Conservation (phyloP, 1,140 invertebrate genomes). For the Oreohelix idahoensis region DNA sequence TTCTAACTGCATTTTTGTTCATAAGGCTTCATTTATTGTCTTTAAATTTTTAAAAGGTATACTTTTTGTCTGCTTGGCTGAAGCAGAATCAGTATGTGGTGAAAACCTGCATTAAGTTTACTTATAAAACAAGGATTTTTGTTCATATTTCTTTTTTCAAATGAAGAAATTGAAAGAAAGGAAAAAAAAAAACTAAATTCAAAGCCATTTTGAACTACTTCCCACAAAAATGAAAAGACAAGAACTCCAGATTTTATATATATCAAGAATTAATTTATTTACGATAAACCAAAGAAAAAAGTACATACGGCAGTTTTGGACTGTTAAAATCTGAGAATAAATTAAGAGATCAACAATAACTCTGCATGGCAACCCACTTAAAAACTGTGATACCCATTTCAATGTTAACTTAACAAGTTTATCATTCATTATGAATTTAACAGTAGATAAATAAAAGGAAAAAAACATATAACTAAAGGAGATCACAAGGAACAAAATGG, state of each 20-base stretch:
- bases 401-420: background rate
- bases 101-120: no score
- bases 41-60: no score
- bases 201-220: conserved; percentile 22
- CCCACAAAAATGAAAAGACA: background rate
- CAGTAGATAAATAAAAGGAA: background rate
- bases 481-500: conserved; percentile 38
- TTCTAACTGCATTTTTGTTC: no score
- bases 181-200: conserved; percentile 2
- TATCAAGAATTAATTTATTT: background rate
- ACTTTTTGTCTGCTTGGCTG: no score
- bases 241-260: background rate
- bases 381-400: background rate
- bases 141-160: no score
- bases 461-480: conserved; percentile 19
- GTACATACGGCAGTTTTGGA: background rate
- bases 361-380: background rate
- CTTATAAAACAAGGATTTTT: no score
- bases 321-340: background rate
- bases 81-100: no score
- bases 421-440: background rate
- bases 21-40: no score
- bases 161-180: no score
- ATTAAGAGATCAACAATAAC: background rate
- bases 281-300: background rate